Evolutionary conservation across 2,888 invertebrate species (phyloP), one percentile per base, ranked within the genome.

Genomic region (Microplitis manilae): DNA sequence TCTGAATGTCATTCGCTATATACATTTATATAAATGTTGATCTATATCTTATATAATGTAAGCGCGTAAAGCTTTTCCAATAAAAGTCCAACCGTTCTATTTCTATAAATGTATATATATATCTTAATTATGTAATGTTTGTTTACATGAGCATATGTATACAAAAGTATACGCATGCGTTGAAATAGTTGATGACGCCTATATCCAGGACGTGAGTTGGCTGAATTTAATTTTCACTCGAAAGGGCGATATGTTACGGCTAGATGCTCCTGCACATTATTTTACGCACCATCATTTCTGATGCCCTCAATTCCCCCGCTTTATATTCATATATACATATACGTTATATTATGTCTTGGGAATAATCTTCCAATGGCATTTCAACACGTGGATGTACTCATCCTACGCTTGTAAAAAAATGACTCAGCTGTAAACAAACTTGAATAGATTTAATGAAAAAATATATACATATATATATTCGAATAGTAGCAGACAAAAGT

Each of bases 81-180:
- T 30, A 30, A 67, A 13, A 38, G 38, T 67, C 6, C 38, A 67
- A 78, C 60, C 76, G 80, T 75, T 75, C 80, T 76, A 79, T 83
- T 81, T 30, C 30, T 30, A 30, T 30, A 30, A 2, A 20, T 20
- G 1, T 20, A 20, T 20, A 20, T 20, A 20, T 20, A 30, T 30
- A 30, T 59, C 69, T 75, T 17, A 79, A 80, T 83, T 83, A 83
- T 81, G 81, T 81, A 83, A 83, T 81, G 75, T 83, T 82, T 84
- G 81, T 84, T 83, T 83, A 81, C 81, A 50, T 50, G 13, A 13
- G 1, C 13, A 50, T 50, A 50, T 50, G 50, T 50, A 13, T 50
- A 50, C 50, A 2, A 50, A 50, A 13, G 77, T 67, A 40, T 17
- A 40, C 77, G 72, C 77, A 50, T 50, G 50, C 50, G 50, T 50